phyloP scores from a whole-genome alignment of 2,888 invertebrate genomes.

The Drosophila meridionalis region DNA sequence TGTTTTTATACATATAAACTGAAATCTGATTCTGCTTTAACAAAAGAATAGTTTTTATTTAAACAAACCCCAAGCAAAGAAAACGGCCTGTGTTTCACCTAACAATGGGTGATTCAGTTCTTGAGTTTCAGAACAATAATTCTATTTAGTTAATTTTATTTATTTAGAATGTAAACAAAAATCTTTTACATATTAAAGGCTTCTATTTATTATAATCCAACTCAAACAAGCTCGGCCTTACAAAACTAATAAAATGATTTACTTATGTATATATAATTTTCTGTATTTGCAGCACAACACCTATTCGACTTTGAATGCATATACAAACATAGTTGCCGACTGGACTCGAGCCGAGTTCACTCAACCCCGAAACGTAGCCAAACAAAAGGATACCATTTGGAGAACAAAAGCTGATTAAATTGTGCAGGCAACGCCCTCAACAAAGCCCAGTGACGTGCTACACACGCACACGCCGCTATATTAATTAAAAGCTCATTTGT shows the following conservation, averaged over 20 bases:
- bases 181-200: neutral
- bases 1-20: neutral
- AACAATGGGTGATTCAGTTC: neutral
- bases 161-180: neutral
- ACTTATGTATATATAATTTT: too few relatives aligned
- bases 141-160: neutral
- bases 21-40: neutral
- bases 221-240: neutral
- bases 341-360: neutral
- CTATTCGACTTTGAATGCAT: neutral
- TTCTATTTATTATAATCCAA: neutral
- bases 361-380: neutral
- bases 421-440: conserved; percentile 44
- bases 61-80: neutral
- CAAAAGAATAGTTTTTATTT: too few relatives aligned
- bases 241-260: neutral
- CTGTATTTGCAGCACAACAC: neutral
- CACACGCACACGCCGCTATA: conserved; percentile 26
- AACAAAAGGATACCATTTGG: conserved; percentile 41
- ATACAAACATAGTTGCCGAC: neutral
- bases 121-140: neutral
- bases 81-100: neutral
- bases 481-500: conserved; percentile 67
- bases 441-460: conserved; percentile 8
- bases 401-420: conserved; percentile 43